Conservation (phyloP, 2,888 invertebrate genomes). For the Acanthosoma haemorrhoidale region DNA sequence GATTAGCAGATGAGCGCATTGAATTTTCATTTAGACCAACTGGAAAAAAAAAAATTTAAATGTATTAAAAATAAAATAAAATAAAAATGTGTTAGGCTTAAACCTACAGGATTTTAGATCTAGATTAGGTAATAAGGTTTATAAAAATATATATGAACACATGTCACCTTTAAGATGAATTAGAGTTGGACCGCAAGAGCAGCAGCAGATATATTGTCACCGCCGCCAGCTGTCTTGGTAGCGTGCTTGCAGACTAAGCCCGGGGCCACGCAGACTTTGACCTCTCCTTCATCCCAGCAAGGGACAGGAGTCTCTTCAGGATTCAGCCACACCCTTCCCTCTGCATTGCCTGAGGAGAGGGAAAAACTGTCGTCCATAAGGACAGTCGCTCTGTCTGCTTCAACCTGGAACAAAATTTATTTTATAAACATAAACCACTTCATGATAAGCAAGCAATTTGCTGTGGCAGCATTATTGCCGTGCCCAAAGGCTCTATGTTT, state of each 20-base stretch:
- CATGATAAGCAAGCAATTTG: no score
- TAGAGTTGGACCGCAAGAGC: slow-evolving; percentile 57
- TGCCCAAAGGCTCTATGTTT: no score
- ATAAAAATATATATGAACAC: no score
- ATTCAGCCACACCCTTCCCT: slow-evolving; percentile 44
- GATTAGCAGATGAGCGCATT: no score
- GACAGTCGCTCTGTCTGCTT: slow-evolving; percentile 55
- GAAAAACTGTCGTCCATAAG: slow-evolving; percentile 79
- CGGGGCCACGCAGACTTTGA: slow-evolving; percentile 74
- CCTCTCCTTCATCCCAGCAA: slow-evolving; percentile 68
- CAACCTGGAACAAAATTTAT: slow-evolving; percentile 46
- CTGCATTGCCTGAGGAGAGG: slow-evolving; percentile 51
- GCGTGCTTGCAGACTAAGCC: slow-evolving; percentile 78
- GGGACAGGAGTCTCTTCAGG: slow-evolving; percentile 66
- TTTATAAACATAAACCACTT: no score
- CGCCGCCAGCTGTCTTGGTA: slow-evolving; percentile 76
- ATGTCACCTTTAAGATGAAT: background rate
- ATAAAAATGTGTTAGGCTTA: no score
- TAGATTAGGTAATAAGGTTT: no score
- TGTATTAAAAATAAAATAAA: no score
- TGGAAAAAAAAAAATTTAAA: background rate
- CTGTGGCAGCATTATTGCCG: no score
- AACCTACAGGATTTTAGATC: no score
- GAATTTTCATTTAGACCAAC: background rate
- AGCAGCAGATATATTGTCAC: slow-evolving; percentile 84